Percentiles rank a stretch among this genome's conserved stretches.
Evolutionary conservation across 2,113 vertebrate species (phyloP).

Genomic region (Cheilinus undulatus): DNA sequence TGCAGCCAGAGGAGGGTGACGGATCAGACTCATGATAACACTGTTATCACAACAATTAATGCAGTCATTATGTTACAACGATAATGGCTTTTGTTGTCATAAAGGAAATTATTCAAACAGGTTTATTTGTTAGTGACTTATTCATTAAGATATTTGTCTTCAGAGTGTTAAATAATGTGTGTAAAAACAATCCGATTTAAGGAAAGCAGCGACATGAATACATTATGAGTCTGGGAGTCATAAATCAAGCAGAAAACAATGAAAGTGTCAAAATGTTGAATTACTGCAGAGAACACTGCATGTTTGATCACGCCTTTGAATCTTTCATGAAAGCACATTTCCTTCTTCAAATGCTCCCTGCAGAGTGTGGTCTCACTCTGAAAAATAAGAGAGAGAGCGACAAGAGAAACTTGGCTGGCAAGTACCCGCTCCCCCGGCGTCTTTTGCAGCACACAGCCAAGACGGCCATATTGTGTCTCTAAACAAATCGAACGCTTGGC

Average conservation of each 20-base stretch:
- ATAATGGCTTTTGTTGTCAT: slow-evolving; percentile 62
- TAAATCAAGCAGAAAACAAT: slow-evolving; percentile 67
- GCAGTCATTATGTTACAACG: slow-evolving; percentile 55
- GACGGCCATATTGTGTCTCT: slow-evolving; percentile 79
- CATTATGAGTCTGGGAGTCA: slow-evolving; percentile 34
- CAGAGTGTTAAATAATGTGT: slow-evolving; percentile 35
- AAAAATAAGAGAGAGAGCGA: slow-evolving; percentile 59
- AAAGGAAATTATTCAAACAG: slow-evolving; percentile 42
- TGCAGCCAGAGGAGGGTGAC: slow-evolving; percentile 42
- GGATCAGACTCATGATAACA: slow-evolving; percentile 52
- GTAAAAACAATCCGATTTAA: slow-evolving; percentile 36
- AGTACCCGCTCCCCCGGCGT: slow-evolving; percentile 58
- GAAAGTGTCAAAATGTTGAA: slow-evolving; percentile 69
- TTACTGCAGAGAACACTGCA: slow-evolving; percentile 61
- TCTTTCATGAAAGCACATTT: slow-evolving; percentile 60
- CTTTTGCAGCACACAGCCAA: slow-evolving; percentile 74
- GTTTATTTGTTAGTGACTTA: slow-evolving; percentile 27
- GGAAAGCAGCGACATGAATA: slow-evolving; percentile 48
- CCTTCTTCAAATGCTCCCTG: slow-evolving; percentile 62
- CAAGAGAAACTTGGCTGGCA: slow-evolving; percentile 72
- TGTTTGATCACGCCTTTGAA: slow-evolving; percentile 73
- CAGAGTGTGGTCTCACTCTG: slow-evolving; percentile 50
- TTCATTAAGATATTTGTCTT: slow-evolving; percentile 38
- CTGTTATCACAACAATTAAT: slow-evolving; percentile 63
- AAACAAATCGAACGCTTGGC: slow-evolving; percentile 80